Evolutionary conservation across 2,113 vertebrate genomes (phyloP).

Genomic region (Misgurnus anguillicaudatus): DNA sequence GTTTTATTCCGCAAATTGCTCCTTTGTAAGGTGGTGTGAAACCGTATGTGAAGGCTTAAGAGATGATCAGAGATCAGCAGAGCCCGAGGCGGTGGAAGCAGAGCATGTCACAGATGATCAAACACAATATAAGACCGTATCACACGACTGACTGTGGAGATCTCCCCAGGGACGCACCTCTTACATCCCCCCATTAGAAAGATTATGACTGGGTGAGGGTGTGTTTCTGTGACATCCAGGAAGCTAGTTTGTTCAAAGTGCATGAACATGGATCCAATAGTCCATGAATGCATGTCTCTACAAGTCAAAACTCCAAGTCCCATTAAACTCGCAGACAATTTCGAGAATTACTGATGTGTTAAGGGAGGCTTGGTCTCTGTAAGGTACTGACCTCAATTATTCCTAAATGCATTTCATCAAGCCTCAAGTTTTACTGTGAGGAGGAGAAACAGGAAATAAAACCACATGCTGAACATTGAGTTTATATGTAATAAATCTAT

Average conservation of each 20-base stretch:
- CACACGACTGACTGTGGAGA: slow-evolving; percentile 13
- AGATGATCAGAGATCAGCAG: slow-evolving; percentile 8
- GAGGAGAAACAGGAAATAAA: neutral
- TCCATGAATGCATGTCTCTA: neutral
- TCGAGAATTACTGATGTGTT: slow-evolving; percentile 1
- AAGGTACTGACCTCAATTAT: slow-evolving; percentile 4
- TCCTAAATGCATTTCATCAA: neutral
- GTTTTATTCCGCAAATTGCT: slow-evolving; percentile 28
- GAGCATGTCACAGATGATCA: slow-evolving; percentile 28
- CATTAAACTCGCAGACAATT: slow-evolving; percentile 11
- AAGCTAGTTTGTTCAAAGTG: too few species aligned
- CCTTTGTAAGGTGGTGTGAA: slow-evolving; percentile 8
- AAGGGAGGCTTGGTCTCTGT: neutral
- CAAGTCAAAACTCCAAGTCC: slow-evolving; percentile 18
- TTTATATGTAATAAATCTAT: slow-evolving; percentile 14
- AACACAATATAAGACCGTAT: slow-evolving; percentile 21
- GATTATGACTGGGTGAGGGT: neutral
- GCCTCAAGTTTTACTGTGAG: slow-evolving; percentile 2
- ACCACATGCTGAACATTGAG: slow-evolving; percentile 5
- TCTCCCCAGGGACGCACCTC: neutral
- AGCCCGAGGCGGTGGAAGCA: slow-evolving; percentile 2
- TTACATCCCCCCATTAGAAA: slow-evolving; percentile 18
- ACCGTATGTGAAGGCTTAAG: slow-evolving; percentile 8
- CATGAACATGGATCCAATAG: too few species aligned
- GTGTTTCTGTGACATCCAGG: neutral